A percentile compares a stretch with the other conserved stretches of the same genome.
phyloP scores from a whole-genome alignment of 2,797 vertebrate genomes.

The Falco rusticolus region DNA sequence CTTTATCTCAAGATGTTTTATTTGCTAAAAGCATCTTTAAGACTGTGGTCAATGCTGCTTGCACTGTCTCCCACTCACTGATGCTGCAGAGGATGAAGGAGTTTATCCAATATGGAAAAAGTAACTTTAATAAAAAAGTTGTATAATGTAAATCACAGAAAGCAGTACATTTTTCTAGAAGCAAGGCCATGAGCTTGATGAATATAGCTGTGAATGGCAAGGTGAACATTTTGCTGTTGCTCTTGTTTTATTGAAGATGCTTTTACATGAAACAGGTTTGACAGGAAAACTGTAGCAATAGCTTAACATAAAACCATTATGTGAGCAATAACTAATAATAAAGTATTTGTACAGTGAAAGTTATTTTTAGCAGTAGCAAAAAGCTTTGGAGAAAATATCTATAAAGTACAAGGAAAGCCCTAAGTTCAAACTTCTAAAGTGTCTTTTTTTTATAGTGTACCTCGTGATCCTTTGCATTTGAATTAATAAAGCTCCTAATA shows the following conservation, averaged over 20 bases:
- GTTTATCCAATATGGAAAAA: background rate
- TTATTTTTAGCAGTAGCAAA: background rate
- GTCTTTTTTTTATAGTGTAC: background rate
- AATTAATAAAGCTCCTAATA: background rate
- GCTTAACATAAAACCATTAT: background rate
- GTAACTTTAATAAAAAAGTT: background rate
- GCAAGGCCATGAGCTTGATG: background rate
- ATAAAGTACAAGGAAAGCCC: background rate
- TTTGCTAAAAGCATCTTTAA: background rate
- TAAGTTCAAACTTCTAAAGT: background rate
- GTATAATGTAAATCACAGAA: background rate
- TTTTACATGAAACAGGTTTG: background rate
- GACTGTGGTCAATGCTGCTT: background rate
- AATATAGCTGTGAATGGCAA: background rate
- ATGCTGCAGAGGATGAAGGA: background rate
- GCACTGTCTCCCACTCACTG: background rate
- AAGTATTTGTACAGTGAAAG: background rate
- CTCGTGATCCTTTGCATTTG: background rate
- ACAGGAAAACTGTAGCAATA: background rate
- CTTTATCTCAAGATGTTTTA: background rate
- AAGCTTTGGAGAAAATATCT: background rate
- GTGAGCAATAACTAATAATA: background rate
- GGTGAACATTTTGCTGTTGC: background rate
- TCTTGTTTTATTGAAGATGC: background rate
- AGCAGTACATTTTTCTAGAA: background rate